phyloP scores from a whole-genome alignment of 2,113 vertebrate genomes.

The Malurus alboscapulatus region DNA sequence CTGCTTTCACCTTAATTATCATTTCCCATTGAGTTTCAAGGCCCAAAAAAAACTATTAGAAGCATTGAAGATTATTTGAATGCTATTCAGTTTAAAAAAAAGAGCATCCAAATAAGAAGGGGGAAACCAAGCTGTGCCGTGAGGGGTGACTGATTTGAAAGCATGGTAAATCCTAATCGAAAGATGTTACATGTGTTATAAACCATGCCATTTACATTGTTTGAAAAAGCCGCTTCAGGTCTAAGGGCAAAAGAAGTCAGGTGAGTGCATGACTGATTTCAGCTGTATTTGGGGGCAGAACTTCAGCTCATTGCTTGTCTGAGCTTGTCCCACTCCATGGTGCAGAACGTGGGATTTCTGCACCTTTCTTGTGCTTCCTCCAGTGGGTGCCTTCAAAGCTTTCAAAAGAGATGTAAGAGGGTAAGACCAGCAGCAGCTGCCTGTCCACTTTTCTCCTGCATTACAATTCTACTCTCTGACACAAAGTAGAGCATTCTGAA shows the following conservation, averaged over 20 bases:
- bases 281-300: neutral
- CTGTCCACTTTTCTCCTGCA: neutral
- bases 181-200: accelerated
- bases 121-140: neutral
- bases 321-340: neutral
- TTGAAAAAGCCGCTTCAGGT: neutral
- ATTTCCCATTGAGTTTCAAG: neutral
- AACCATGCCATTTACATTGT: neutral
- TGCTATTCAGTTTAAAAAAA: neutral
- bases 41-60: neutral
- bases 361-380: neutral
- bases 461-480: neutral
- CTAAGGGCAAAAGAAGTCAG: neutral
- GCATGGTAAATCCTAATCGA: neutral
- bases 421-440: neutral
- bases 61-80: neutral
- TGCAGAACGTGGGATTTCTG: neutral
- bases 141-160: neutral
- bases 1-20: neutral
- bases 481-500: neutral
- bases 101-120: neutral
- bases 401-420: neutral
- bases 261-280: neutral
- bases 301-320: neutral
- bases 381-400: neutral